Conservation (phyloP, 2,888 invertebrate species). For the Cecidostiba fungosa region DNA sequence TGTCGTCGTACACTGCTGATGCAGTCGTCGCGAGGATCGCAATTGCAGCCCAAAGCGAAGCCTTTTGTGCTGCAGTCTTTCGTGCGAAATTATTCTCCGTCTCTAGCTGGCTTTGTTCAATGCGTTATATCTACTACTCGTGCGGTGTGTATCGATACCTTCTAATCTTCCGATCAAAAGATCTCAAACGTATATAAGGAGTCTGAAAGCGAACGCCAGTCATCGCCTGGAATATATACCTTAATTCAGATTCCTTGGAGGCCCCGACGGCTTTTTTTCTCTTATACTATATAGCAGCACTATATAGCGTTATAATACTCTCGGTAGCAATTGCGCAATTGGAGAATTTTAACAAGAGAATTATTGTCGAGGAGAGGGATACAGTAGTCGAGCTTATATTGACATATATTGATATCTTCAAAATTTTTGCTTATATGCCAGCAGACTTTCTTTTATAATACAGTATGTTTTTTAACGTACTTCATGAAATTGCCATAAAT, state of each 20-base stretch:
- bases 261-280: conserved; percentile 18
- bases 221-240: conserved; percentile 50
- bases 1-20: conserved; percentile 4
- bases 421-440: not conserved
- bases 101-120: conserved; percentile 26
- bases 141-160: conserved; percentile 53
- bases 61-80: conserved; percentile 39
- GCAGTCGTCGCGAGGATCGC: conserved; percentile 26
- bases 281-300: not conserved
- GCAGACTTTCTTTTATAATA: conserved; percentile 20
- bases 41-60: not conserved
- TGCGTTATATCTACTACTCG: conserved; percentile 1
- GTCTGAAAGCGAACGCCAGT: conserved; percentile 44
- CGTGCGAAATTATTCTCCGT: conserved; percentile 45
- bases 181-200: conserved; percentile 23
- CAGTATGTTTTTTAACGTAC: not conserved
- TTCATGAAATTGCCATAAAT: conserved; percentile 29
- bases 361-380: not conserved
- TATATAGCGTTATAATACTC: not conserved
- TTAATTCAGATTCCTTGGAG: conserved; percentile 37
- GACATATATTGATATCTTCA: not conserved
- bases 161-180: conserved; percentile 57
- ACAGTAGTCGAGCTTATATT: conserved; percentile 18
- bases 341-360: conserved; percentile 41
- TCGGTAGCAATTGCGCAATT: conserved; percentile 45